Evolutionary conservation across 2,113 vertebrate species (phyloP), one percentile per base, ranked within the genome.

Genomic region (Istiophorus platypterus): DNA sequence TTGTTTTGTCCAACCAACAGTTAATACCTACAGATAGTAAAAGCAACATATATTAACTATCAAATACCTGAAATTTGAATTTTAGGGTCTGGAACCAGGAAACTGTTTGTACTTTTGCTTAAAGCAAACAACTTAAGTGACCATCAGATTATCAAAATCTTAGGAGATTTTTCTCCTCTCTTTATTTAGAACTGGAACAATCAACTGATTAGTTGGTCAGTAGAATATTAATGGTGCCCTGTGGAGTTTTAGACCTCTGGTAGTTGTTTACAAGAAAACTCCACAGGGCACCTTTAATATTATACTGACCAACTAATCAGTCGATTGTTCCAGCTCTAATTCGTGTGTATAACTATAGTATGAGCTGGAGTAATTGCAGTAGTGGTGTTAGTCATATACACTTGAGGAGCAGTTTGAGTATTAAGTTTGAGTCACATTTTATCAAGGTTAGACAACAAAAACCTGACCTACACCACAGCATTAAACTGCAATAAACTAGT

Each of bases 401-500:
- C 20, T 15, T 22, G 34, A 7, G n/a, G 18, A 73, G 10, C 20
- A 22, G 20, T 29, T 15, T 52, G 10, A 5, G 29, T 17, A 42
- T 59, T n/a, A 56, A 31, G 11, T 72, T 62, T 54, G n/a, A 42
- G 69, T 15, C 14, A 6, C 59, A 14, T 58, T 68, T 83, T 47
- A 85, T 67, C 51, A 86, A 81, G 63, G 80, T 79, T 37, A 62
- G 56, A 54, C 26, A 47, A 47, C 54, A 37, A 13, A 65, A n/a
- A 73, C 7, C 20, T 22, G 73, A 72, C 54, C 39, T 67, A 51
- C 64, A 80, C 49, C 27, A 57, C 45, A 64, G 18, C n/a, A 81
- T 29, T 76, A 59, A 85, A 85, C 74, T 76, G 76, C 72, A 80
- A 57, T 62, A 75, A 88, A 78, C 72, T 41, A 76, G 69, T 82